Evolutionary conservation across 2,888 invertebrate species (phyloP), one percentile per base, ranked within the genome.

Genomic region (Stenodema calcarata): DNA sequence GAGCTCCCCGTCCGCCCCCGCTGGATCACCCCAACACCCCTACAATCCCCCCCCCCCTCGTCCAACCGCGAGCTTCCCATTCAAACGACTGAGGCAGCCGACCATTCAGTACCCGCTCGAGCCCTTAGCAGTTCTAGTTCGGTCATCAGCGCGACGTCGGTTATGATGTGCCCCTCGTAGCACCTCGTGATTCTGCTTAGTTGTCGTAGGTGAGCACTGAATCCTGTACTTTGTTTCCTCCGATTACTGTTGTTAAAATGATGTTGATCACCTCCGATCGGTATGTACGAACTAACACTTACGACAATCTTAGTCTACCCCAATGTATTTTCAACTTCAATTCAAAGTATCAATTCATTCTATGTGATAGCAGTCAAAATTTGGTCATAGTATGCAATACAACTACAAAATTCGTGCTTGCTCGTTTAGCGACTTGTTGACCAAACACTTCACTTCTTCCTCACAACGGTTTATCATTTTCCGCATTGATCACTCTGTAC

Each of bases 71-170:
- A 12, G 76, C 16, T 35, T 18, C 47, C 78, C 78, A 78, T 78
- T 78, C 44, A 78, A 78, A 73, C 73, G 73, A 27, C 82, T 2
- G 41, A 41, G 62, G 41, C 30, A 18, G 82, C 82, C 62, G 30
- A 81, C 82, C 82, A 82, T 82, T 82, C 82, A 82, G 82, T 82
- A 69, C 69, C 82, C 41, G 42, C 70, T 41, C 62, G 62, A 82
- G 69, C 28, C 70, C 69, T 69, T 35, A 62, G 44, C 69, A 82
- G 70, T 70, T 1, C 62, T 70, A 70, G 41, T 82, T n/a, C n/a
- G n/a, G n/a, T n/a, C n/a, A n/a, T n/a, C n/a, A n/a, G 69, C 16
- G 28, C 23, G 12, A 35, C 35, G 30, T 18, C 82, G 62, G n/a
- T 82, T 42, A 41, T n/a, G 62, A 35, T 82, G 82, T 70, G 82